Evolutionary conservation across 2,888 invertebrate species (phyloP), one percentile per base, ranked within the genome.

Genomic region (Diarsia brunnea): DNA sequence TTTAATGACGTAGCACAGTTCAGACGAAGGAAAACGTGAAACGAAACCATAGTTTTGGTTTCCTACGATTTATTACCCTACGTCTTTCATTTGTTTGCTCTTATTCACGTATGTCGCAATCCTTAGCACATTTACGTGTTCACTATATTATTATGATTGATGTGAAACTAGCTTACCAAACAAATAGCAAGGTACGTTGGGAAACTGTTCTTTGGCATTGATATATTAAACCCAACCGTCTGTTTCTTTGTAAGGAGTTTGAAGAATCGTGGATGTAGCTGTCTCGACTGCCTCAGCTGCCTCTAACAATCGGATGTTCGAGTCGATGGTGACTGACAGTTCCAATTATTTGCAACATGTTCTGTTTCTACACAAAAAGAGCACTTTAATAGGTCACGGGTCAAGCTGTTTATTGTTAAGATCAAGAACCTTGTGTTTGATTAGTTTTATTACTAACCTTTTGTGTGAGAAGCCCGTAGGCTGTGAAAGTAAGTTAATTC

Each of bases 361-460:
- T 82, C 75, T 71, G 53, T 73, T 78, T 75, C 72, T 70, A 76
- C 67, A 76, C 43, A 64, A 79, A 77, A 55, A 24, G 53, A 79
- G 81, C 75, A 81, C 49, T 81, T 79, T 79, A 74, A 86, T 86
- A 89, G 81, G 88, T 88, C 69, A 87, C 58, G 70, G 89, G 88
- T 90, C 90, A 86, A 81, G 65, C 72, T 70, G 66, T 84, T 83
- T 84, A 89, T 90, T 91, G 87, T 89, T 90, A 81, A 78, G 73
- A 82, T 76, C 69, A 78, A 84, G 71, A 87, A 83, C 91, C 91
- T 91, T 91, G 91, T 89, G 76, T 89, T 89, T 89, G 87, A 91
- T 89, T 89, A 80, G 84, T 87, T 88, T 85, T 89, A 85, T 87
- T 87, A 85, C 77, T 76, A 88, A 85, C 78, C 85, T 88, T 89